Evolutionary conservation across 2,888 invertebrate genomes (phyloP).

Genomic region (Timema podura): DNA sequence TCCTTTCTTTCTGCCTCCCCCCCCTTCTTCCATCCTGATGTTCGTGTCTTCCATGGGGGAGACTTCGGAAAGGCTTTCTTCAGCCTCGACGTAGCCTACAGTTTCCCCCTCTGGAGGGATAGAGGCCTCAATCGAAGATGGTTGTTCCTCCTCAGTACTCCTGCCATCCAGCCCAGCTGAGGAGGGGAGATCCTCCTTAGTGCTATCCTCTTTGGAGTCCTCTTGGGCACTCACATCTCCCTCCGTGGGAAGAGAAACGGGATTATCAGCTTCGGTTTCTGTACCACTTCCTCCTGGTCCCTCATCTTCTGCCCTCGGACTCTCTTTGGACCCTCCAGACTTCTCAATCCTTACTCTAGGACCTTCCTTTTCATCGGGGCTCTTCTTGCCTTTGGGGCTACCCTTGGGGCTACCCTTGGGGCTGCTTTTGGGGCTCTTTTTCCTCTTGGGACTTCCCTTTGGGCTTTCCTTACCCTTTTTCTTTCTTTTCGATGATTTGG

Average conservation of each 20-base stretch:
- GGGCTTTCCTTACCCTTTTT: slow-evolving; percentile 14
- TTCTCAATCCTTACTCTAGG: slow-evolving; percentile 37
- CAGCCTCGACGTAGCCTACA: too few species aligned
- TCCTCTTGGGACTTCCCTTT: slow-evolving; percentile 16
- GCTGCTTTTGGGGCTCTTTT: slow-evolving; percentile 18
- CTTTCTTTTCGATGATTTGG: slow-evolving; percentile 17
- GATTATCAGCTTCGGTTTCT: background rate
- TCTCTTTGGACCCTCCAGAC: slow-evolving; percentile 39
- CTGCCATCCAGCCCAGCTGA: too few species aligned
- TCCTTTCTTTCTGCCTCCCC: slow-evolving; percentile 39
- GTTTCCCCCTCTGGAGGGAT: too few species aligned
- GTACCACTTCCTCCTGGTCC: slow-evolving; percentile 36
- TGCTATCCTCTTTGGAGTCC: too few species aligned
- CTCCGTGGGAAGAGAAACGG: background rate
- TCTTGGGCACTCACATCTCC: too few species aligned
- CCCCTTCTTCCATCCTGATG: slow-evolving; percentile 37
- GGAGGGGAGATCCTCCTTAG: too few species aligned
- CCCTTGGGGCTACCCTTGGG: slow-evolving; percentile 27
- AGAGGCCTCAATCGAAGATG: too few species aligned
- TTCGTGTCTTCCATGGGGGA: slow-evolving; percentile 8
- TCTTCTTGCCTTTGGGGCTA: slow-evolving; percentile 42
- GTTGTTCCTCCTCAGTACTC: too few species aligned
- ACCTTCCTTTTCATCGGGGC: slow-evolving; percentile 26
- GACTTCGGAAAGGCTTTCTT: background rate
- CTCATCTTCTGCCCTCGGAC: slow-evolving; percentile 41